Evolutionary conservation across 1,140 invertebrate species (phyloP).

Genomic region (Aphidius gifuensis): DNA sequence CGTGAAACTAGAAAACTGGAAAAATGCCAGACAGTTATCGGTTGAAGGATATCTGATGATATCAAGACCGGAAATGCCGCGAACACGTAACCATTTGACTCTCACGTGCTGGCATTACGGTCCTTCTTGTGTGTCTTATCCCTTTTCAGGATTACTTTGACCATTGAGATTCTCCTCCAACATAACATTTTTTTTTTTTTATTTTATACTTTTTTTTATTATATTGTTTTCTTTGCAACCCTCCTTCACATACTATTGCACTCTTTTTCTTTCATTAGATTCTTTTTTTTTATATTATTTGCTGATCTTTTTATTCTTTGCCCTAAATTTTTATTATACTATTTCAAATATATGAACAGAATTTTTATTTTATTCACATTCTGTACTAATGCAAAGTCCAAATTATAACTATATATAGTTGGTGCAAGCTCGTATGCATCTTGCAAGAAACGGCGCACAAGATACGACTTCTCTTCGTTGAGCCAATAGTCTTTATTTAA

Average conservation of each 20-base stretch:
- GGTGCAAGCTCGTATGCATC: not conserved
- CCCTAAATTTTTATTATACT: too few relatives aligned
- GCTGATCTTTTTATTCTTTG: too few relatives aligned
- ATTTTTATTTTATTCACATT: not conserved
- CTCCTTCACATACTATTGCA: not conserved
- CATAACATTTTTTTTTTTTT: conserved; percentile 15
- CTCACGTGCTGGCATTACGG: conserved; percentile 30
- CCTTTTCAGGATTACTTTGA: conserved; percentile 18
- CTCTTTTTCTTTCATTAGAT: not conserved
- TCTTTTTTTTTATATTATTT: not conserved
- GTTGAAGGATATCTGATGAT: conserved; percentile 29
- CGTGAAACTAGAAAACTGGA: conserved; percentile 25
- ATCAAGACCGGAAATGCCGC: conserved; percentile 28
- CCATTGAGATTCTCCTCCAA: conserved; percentile 16
- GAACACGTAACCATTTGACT: conserved; percentile 30
- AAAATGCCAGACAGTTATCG: conserved; percentile 31
- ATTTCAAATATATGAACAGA: too few relatives aligned
- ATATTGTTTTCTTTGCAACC: conserved; percentile 4
- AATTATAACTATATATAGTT: not conserved
- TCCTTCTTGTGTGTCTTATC: conserved; percentile 17
- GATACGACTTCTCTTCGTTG: conserved; percentile 7
- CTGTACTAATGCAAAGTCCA: not conserved
- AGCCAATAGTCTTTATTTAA: conserved; percentile 26
- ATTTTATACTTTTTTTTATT: conserved; percentile 1
- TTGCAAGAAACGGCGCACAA: not conserved